Evolutionary conservation across 2,113 vertebrate genomes (phyloP).

Genomic region (Amblyopsis rosae): DNA sequence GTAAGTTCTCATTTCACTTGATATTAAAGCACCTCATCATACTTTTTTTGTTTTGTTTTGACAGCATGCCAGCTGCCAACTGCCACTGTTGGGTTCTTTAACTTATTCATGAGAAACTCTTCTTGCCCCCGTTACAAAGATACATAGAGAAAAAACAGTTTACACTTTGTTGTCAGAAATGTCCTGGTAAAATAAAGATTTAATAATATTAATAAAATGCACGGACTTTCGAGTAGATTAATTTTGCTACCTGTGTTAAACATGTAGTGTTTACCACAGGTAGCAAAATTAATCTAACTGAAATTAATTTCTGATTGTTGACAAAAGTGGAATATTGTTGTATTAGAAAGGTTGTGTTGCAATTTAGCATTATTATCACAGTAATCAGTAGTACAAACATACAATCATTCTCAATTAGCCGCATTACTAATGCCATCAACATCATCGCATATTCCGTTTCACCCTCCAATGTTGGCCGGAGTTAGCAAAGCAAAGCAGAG

Average conservation of each 20-base stretch:
- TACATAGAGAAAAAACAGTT: constrained; percentile 1
- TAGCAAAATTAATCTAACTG: too few relatives aligned
- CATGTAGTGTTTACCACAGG: too few relatives aligned
- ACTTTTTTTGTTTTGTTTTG: constrained; percentile 1
- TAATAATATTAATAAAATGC: too few relatives aligned
- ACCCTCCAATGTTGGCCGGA: too few relatives aligned
- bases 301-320: constrained; percentile 21
- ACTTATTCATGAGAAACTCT: constrained; percentile 26
- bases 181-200: neutral
- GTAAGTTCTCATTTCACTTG: constrained; percentile 15
- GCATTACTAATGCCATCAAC: too few relatives aligned
- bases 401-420: neutral
- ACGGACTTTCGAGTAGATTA: too few relatives aligned
- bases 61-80: constrained; percentile 14
- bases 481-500: neutral
- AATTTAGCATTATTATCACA: constrained; percentile 17
- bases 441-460: neutral
- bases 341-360: neutral
- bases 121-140: constrained; percentile 1
- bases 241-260: too few relatives aligned
- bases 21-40: constrained; percentile 5
- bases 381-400: constrained; percentile 8
- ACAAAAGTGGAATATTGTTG: neutral
- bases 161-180: constrained; percentile 9
- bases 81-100: constrained; percentile 3